phyloP scores from a whole-genome alignment of 2,888 invertebrate species.

The Isotomurus palustris region DNA sequence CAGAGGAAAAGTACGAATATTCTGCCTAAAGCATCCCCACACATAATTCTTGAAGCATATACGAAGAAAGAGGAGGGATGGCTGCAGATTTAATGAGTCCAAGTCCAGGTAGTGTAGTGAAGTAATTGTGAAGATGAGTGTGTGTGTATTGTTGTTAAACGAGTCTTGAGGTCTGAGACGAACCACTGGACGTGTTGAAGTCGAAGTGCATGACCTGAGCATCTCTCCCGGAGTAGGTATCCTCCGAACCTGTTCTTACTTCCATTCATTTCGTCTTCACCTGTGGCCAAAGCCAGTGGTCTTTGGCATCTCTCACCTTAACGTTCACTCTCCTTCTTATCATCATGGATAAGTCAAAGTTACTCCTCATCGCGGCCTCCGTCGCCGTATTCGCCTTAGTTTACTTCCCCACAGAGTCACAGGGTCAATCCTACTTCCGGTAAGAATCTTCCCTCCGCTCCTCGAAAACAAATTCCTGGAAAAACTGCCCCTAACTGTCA shows the following conservation, averaged over 20 bases:
- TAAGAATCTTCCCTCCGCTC: too few species aligned
- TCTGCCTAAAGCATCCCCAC: too few species aligned
- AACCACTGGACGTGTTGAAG: too few species aligned
- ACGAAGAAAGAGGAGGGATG: too few species aligned
- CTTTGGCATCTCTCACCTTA: constrained; percentile 3
- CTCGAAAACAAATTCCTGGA: constrained; percentile 1
- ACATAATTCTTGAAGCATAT: too few species aligned
- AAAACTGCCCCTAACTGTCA: background rate
- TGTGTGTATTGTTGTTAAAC: too few species aligned
- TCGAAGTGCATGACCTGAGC: constrained; percentile 34
- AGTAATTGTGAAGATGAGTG: too few species aligned
- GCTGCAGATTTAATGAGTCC: too few species aligned
- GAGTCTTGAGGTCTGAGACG: too few species aligned
- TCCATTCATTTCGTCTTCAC: background rate
- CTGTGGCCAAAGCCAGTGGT: constrained; percentile 6
- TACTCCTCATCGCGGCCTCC: constrained; percentile 39
- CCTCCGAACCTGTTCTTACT: background rate
- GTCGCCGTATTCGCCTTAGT: constrained; percentile 42
- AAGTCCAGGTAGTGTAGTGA: too few species aligned
- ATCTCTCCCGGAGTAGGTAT: background rate
- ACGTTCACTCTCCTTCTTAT: background rate
- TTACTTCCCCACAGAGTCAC: constrained; percentile 40
- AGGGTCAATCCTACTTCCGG: constrained; percentile 45
- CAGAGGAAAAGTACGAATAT: background rate
- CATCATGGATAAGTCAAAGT: constrained; percentile 43